These are phyloP conservation scores for Eumaeus atala DNA, from an alignment of 1,140 invertebrate species.

Conservation along the genomic window DNA sequence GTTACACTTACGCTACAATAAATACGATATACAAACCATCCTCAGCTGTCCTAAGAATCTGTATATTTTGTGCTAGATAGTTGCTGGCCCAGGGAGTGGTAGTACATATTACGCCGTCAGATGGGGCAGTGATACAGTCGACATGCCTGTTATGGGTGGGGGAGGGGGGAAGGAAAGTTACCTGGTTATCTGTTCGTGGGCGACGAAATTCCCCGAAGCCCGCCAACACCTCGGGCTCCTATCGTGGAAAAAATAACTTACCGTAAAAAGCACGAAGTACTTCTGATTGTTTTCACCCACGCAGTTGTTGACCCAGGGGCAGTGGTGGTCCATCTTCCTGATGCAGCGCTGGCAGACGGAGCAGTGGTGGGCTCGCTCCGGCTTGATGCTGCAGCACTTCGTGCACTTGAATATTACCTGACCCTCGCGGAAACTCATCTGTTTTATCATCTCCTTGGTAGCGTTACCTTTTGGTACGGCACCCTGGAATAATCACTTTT, in stretches of 20 bases:
- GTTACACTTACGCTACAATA: too few species aligned
- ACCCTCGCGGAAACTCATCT: constrained; percentile 93
- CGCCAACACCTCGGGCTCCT: too few species aligned
- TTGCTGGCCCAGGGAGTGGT: too few species aligned
- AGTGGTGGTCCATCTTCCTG: constrained; percentile 99
- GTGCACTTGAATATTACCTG: constrained; percentile 98
- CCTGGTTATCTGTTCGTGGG: too few species aligned
- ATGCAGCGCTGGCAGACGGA: constrained; percentile 97
- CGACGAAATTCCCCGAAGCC: too few species aligned
- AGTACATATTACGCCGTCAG: too few species aligned
- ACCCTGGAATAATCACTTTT: constrained; percentile 80
- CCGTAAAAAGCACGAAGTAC: constrained; percentile 99
- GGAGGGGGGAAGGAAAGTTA: too few species aligned
- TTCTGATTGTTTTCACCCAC: constrained; percentile 99
- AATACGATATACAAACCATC: too few species aligned
- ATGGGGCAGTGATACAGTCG: too few species aligned
- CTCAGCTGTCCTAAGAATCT: too few species aligned
- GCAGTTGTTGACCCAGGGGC: constrained; percentile 99
- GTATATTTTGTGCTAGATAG: too few species aligned
- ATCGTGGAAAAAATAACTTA: constrained; percentile 75
- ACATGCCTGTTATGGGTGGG: too few species aligned
- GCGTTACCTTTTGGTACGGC: constrained; percentile 99
- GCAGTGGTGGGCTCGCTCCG: constrained; percentile 98
- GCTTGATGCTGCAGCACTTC: constrained; percentile 99
- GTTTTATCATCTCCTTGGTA: constrained; percentile 97